phyloP scores from a whole-genome alignment of 2,888 invertebrate species.

The Leucophenga montana region DNA sequence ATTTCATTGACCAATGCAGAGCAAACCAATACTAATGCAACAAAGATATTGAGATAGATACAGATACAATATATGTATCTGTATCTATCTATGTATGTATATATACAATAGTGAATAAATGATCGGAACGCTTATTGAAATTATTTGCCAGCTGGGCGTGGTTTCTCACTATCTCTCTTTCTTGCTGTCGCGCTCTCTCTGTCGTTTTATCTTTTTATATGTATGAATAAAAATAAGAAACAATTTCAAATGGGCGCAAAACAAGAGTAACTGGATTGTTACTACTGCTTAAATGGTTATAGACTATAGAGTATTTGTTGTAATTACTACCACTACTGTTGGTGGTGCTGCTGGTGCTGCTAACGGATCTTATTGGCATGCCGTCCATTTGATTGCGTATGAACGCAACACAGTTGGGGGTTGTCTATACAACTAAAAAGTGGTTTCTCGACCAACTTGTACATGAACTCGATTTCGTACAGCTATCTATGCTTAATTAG shows the following conservation, averaged over 20 bases:
- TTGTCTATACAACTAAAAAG: not conserved
- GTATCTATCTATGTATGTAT: not conserved
- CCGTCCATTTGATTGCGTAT: not conserved
- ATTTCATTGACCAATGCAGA: constrained; percentile 71
- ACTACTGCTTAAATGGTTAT: not conserved
- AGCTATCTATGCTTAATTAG: constrained; percentile 12
- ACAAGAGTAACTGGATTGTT: constrained; percentile 22
- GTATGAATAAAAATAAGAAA: not conserved
- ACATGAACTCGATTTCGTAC: not conserved
- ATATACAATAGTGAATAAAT: not conserved
- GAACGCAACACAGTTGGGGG: constrained; percentile 16
- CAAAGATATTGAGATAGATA: no score
- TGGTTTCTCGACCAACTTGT: constrained; percentile 2
- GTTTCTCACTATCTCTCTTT: not conserved
- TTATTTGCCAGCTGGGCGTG: constrained; percentile 5
- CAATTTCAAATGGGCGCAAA: constrained; percentile 1
- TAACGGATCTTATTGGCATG: constrained; percentile 19
- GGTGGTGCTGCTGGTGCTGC: no score
- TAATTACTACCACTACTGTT: not conserved
- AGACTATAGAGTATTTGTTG: not conserved
- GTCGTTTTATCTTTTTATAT: not conserved
- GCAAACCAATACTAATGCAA: constrained; percentile 43
- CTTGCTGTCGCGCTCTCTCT: not conserved
- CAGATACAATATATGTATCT: not conserved
- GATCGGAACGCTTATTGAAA: not conserved